A percentile compares a stretch with the other conserved stretches of the same genome.
Conservation (phyloP, 1,140 invertebrate species). For the Phymastichus coffea region DNA sequence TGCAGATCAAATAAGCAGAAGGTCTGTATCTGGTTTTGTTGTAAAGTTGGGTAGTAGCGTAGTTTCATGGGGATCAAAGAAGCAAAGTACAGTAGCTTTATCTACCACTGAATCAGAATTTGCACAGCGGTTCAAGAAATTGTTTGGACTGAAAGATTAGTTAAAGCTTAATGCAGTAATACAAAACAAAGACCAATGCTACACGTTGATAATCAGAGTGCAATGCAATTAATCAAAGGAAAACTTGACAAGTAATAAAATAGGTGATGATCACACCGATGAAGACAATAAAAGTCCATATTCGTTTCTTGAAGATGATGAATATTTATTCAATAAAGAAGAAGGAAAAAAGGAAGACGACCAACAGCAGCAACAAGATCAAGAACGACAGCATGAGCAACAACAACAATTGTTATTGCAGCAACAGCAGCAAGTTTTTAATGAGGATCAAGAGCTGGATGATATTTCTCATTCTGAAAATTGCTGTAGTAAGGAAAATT, state of each 20-base stretch:
- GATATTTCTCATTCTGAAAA: too few species aligned
- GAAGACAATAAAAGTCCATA: too few species aligned
- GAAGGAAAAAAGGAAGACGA: too few species aligned
- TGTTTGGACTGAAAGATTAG: neutral
- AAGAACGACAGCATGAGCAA: too few species aligned
- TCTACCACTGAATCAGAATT: slow-evolving; percentile 20
- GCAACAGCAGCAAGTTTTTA: too few species aligned
- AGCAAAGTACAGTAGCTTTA: slow-evolving; percentile 30
- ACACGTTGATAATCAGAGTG: neutral
- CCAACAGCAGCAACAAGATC: too few species aligned
- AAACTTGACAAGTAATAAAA: neutral
- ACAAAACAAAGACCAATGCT: neutral
- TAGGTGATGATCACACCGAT: too few species aligned
- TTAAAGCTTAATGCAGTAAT: neutral
- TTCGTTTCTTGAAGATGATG: too few species aligned
- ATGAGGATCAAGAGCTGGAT: too few species aligned
- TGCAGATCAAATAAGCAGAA: slow-evolving; percentile 21
- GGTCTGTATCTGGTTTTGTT: slow-evolving; percentile 31
- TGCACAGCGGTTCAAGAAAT: slow-evolving; percentile 5
- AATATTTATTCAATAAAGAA: too few species aligned
- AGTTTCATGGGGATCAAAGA: slow-evolving; percentile 35
- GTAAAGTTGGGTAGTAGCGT: slow-evolving; percentile 13
- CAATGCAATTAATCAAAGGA: neutral
- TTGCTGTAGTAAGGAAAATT: too few species aligned
- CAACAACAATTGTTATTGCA: too few species aligned